These are phyloP conservation scores for Philhelius pedissequus DNA, from an alignment of 2,888 invertebrate genomes.

Conservation along the genomic window DNA sequence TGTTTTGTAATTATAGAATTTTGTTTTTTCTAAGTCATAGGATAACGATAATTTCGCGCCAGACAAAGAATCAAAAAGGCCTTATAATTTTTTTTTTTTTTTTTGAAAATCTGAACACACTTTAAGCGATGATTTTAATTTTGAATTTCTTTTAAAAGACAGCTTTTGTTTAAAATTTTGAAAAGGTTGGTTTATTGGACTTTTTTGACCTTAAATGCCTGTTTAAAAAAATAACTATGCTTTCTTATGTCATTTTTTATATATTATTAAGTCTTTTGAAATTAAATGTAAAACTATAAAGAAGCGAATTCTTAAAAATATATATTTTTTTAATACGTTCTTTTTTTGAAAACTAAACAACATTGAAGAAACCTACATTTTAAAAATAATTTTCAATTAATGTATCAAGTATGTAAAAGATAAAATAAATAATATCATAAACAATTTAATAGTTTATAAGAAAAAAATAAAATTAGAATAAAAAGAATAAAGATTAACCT, in stretches of 20 bases:
- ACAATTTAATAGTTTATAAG: conserved; percentile 21
- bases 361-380: neutral
- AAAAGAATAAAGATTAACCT: conserved; percentile 26
- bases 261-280: neutral
- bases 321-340: neutral
- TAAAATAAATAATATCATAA: conserved; percentile 26
- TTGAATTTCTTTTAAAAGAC: neutral
- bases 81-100: neutral
- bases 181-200: neutral
- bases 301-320: neutral
- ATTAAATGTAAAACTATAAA: neutral
- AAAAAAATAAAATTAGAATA: conserved; percentile 10
- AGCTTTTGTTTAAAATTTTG: neutral
- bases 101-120: neutral
- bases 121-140: conserved; percentile 51
- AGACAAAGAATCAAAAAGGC: neutral
- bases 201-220: neutral
- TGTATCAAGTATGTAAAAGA: conserved; percentile 17
- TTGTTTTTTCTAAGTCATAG: neutral
- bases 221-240: neutral
- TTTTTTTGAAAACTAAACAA: conserved; percentile 16
- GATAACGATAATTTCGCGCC: neutral
- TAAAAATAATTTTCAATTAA: conserved; percentile 6
- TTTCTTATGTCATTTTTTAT: neutral
- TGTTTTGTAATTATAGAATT: neutral